Evolutionary conservation across 2,113 vertebrate species (phyloP).

Genomic region (Heliornis fulica): DNA sequence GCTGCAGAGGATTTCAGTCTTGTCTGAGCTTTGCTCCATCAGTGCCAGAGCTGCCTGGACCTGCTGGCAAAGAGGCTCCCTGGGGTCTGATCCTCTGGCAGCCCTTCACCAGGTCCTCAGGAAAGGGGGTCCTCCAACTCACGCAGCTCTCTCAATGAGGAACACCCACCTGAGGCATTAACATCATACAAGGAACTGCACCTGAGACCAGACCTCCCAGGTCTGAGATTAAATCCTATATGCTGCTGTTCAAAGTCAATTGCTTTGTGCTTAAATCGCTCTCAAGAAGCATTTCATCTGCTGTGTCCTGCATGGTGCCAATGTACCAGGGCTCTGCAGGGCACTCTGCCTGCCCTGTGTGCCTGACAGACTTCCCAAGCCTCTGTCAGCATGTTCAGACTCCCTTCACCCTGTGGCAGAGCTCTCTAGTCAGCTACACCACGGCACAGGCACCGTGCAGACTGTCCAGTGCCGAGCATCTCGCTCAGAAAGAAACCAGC

Average conservation of each 20-base stretch:
- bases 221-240: background rate
- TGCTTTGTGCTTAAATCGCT: background rate
- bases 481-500: background rate
- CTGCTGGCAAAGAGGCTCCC: fast-evolving
- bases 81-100: background rate
- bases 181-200: background rate
- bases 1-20: background rate
- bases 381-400: background rate
- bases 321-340: background rate
- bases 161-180: background rate
- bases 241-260: background rate
- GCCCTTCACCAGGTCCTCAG: background rate
- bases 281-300: background rate
- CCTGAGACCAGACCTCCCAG: background rate
- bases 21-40: background rate
- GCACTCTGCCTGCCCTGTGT: background rate
- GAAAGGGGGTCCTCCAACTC: background rate
- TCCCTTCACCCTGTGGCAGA: background rate
- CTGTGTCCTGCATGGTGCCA: background rate
- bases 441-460: fast-evolving
- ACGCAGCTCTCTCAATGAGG: background rate
- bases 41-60: background rate
- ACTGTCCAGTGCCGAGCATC: background rate
- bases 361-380: background rate
- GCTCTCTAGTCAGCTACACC: background rate